These are phyloP conservation scores for Thalassarche chlororhynchos DNA, from an alignment of 2,113 vertebrate genomes.

Conservation along the genomic window DNA sequence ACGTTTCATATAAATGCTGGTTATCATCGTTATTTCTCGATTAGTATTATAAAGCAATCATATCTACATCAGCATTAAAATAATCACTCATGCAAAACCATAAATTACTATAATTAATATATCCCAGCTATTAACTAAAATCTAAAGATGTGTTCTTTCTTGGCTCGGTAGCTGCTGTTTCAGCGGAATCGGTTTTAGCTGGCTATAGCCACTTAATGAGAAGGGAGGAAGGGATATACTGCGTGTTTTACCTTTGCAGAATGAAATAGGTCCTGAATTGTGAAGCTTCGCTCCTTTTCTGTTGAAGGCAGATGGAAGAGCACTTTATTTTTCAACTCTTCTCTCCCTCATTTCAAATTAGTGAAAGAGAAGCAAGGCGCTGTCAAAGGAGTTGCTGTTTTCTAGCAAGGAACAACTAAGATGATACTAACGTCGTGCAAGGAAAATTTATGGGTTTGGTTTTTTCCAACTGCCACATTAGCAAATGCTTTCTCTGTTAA, in stretches of 20 bases:
- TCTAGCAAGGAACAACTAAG: background rate
- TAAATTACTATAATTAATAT: conserved; percentile 17
- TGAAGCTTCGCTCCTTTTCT: background rate
- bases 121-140: background rate
- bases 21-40: background rate
- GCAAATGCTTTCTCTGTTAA: background rate
- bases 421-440: accelerated
- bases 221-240: background rate
- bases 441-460: background rate
- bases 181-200: background rate
- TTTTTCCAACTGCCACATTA: background rate
- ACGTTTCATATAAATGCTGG: background rate
- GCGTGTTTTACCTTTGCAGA: background rate
- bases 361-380: background rate
- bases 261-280: background rate
- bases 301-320: background rate
- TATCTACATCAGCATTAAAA: background rate
- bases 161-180: background rate
- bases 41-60: background rate
- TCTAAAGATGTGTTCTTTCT: background rate
- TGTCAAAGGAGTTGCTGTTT: background rate
- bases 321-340: background rate
- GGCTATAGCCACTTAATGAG: background rate
- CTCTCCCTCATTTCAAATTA: background rate
- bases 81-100: background rate